Conservation (phyloP, 2,797 vertebrate species). For the Lagorchestes hirsutus region DNA sequence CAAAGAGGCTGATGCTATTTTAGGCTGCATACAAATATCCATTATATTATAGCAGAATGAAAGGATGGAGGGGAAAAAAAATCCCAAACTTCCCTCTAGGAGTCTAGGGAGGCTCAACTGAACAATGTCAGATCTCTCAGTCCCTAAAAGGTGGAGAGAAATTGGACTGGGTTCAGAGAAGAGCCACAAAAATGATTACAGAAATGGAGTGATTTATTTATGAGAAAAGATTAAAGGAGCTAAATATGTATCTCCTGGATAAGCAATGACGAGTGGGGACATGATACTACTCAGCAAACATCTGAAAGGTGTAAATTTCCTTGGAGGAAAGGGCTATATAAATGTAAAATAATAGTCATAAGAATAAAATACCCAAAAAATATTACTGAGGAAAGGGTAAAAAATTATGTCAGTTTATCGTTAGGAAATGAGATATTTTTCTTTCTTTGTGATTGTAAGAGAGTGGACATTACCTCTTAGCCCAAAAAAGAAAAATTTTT, state of each 20-base stretch:
- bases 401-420: background rate
- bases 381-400: background rate
- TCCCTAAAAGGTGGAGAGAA: conserved; percentile 54
- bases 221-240: conserved; percentile 48
- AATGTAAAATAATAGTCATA: conserved; percentile 36
- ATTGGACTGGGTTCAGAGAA: conserved; percentile 27
- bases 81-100: background rate
- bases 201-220: conserved; percentile 43
- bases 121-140: background rate
- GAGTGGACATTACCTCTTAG: background rate
- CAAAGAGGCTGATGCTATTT: conserved; percentile 42
- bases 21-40: conserved; percentile 54
- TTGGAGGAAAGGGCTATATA: conserved; percentile 32
- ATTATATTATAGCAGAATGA: conserved; percentile 38
- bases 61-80: conserved; percentile 52
- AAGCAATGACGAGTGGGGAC: conserved; percentile 36
- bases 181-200: conserved; percentile 52
- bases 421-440: background rate
- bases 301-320: conserved; percentile 47
- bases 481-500: background rate
- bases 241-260: conserved; percentile 28
- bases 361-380: background rate
- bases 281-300: conserved; percentile 16
- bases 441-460: background rate
- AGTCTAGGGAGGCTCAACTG: conserved; percentile 21